Percentiles rank a stretch among this genome's conserved stretches.
phyloP scores from a whole-genome alignment of 2,797 vertebrate genomes.

The Acanthurus leucopareius region DNA sequence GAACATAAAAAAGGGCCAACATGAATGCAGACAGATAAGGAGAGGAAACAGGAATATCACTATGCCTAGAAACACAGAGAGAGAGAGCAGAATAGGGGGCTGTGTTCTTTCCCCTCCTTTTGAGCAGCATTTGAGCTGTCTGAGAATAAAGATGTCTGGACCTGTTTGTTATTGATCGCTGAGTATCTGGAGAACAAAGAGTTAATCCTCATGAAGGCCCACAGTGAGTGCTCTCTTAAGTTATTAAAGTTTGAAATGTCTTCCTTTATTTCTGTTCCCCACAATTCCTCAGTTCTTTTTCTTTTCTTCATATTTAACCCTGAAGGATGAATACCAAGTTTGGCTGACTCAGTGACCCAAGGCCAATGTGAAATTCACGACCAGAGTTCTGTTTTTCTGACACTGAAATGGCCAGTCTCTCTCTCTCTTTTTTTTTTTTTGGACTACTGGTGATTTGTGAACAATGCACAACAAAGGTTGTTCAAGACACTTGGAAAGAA shows the following conservation, averaged over 20 bases:
- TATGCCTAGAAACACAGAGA: conserved; percentile 7
- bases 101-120: conserved; percentile 51
- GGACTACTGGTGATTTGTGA: conserved; percentile 32
- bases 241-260: conserved; percentile 79
- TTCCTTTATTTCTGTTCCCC: conserved; percentile 47
- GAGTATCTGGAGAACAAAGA: conserved; percentile 78
- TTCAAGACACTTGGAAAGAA: background rate
- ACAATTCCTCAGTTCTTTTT: conserved; percentile 43
- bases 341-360: conserved; percentile 68
- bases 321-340: conserved; percentile 48
- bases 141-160: conserved; percentile 80
- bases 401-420: conserved; percentile 78
- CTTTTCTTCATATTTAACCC: conserved; percentile 63
- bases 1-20: conserved; percentile 48
- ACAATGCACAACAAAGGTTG: conserved; percentile 38
- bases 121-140: conserved; percentile 63
- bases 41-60: conserved; percentile 65
- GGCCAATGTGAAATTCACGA: conserved; percentile 67
- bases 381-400: conserved; percentile 73
- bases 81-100: conserved; percentile 57
- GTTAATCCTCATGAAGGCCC: conserved; percentile 73
- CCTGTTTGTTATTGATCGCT: conserved; percentile 76
- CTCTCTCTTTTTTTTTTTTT: conserved; percentile 72
- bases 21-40: conserved; percentile 70
- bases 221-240: conserved; percentile 61